These are phyloP conservation scores for Graphium colonna DNA, from an alignment of 2,888 invertebrate species.

Conservation along the genomic window DNA sequence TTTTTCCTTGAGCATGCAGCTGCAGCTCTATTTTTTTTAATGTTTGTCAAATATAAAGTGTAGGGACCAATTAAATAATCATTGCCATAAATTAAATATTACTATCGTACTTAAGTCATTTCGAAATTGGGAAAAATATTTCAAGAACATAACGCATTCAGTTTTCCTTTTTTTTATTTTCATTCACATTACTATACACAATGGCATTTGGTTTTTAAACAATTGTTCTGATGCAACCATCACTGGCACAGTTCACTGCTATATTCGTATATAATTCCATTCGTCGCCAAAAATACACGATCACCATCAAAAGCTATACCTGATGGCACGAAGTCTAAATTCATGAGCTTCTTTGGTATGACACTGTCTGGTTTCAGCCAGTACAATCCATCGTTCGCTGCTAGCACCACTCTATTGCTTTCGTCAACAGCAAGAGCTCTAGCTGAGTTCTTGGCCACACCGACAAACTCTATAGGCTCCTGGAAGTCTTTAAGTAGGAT, in stretches of 20 bases:
- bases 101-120: no score
- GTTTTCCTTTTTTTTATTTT: no score
- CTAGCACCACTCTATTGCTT: constrained; percentile 49
- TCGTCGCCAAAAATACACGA: constrained; percentile 54
- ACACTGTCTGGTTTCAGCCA: constrained; percentile 52
- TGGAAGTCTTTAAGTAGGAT: constrained; percentile 62
- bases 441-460: constrained; percentile 60
- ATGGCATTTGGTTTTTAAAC: not conserved
- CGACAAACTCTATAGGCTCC: constrained; percentile 67
- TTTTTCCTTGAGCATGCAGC: no score
- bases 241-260: constrained; percentile 38
- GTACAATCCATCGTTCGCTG: constrained; percentile 66
- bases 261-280: constrained; percentile 61
- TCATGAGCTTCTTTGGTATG: constrained; percentile 67
- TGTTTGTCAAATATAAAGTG: no score
- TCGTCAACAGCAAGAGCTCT: constrained; percentile 55
- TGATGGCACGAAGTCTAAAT: constrained; percentile 58
- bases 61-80: no score
- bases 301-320: constrained; percentile 53
- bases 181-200: not conserved
- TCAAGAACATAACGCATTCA: no score
- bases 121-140: no score
- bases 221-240: not conserved
- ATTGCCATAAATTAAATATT: no score
- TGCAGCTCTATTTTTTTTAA: no score